Conservation (phyloP, 1,140 invertebrate genomes). For the Lerema accius region DNA sequence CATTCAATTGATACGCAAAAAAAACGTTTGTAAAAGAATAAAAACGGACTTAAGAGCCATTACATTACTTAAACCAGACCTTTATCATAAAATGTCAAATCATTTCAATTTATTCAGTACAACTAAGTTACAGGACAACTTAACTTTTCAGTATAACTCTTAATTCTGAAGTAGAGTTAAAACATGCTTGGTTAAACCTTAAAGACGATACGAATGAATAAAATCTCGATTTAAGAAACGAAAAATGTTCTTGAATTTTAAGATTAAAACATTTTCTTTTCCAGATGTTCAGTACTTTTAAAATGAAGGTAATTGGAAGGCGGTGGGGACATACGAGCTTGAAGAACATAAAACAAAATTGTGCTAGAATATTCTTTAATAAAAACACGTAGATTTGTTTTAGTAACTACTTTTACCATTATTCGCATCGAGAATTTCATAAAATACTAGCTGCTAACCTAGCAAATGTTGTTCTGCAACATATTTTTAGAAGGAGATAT, state of each 20-base stretch:
- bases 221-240: background rate
- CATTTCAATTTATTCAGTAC: background rate
- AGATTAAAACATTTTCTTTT: background rate
- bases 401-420: too few relatives aligned
- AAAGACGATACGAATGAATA: background rate
- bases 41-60: too few relatives aligned
- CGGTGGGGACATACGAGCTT: background rate
- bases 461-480: too few relatives aligned
- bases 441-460: too few relatives aligned
- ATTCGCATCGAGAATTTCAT: too few relatives aligned
- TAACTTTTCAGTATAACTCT: background rate
- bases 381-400: too few relatives aligned
- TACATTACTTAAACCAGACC: too few relatives aligned
- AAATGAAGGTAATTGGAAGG: background rate
- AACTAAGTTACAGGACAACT: background rate
- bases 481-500: too few relatives aligned
- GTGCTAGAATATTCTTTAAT: too few relatives aligned
- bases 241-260: background rate
- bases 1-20: too few relatives aligned
- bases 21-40: too few relatives aligned
- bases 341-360: conserved; percentile 2
- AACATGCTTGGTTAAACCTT: background rate
- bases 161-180: background rate
- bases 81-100: background rate
- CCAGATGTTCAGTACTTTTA: background rate